Base-by-base conservation (phyloP, 2,888 invertebrate species). In the Epiblema foenella region DNA sequence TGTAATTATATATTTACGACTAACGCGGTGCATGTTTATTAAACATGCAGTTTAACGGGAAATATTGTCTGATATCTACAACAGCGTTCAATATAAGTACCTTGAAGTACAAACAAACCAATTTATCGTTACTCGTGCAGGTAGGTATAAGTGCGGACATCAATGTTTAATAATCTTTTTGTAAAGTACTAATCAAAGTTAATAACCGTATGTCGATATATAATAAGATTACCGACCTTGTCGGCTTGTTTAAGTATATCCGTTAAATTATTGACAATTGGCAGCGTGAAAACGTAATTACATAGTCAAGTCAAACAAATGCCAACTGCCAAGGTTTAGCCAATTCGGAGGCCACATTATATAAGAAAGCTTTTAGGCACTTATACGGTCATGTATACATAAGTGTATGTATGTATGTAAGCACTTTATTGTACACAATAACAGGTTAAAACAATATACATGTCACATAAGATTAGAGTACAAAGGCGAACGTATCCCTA, bases 241-340 rank as follows among this genome's bases (percentile, higher is more conserved):
- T 51, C 52, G 64, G 64, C 39, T 54, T 39, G 37, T 39, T 64
- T 54, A 64, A 64, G 20, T n/a, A 18, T 42, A 18, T 42, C 56
- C 37, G 24, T 52, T 60, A 60, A 52, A 52, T 60, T 37, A 68
- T 54, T 39, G 60, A 29, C 60, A 52, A 54, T 65, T 52, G 59
- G 37, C 39, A 59, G 24, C 64, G 64, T 63, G 69, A 69, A 65
- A 52, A 69, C 46, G 29, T 65, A 69, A 69, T 69, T 52, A 69
- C 56, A 65, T 24, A 33, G 42, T 46, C n/a, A 15, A 60, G 24
- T 3, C 24, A 24, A 24, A 68, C 60, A 62, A 64, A 64, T 64
- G 39, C 56, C 33, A 33, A 42, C 46, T 56, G 46, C 33, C 62
- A 68, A 60, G 68, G 68, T 56, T 54, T 54, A 56, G 42, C 54